Evolutionary conservation across 2,888 invertebrate genomes (phyloP).

Genomic region (Halocaridina rubra): DNA sequence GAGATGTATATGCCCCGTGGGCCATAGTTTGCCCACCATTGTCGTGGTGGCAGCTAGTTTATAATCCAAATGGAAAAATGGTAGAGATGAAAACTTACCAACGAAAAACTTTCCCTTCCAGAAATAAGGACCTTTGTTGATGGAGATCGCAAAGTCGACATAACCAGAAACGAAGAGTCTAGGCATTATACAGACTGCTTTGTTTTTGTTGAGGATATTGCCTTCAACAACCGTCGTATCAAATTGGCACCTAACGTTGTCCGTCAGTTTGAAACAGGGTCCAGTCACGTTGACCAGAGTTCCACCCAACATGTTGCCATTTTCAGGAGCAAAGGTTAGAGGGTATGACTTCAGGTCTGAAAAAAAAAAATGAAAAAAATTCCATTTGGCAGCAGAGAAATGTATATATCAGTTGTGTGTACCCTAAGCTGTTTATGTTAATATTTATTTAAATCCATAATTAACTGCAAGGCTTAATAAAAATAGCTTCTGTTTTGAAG

Average conservation of each 20-base stretch:
- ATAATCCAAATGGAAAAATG: too few relatives aligned
- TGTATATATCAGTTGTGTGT: too few relatives aligned
- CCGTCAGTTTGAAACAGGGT: conserved; percentile 85
- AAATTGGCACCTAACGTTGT: conserved; percentile 79
- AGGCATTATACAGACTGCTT: conserved; percentile 91
- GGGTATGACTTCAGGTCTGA: conserved; percentile 85
- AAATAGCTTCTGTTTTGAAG: too few relatives aligned
- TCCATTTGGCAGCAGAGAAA: too few relatives aligned
- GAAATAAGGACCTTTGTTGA: conserved; percentile 82
- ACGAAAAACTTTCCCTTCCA: conserved; percentile 93
- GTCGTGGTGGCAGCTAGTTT: too few relatives aligned
- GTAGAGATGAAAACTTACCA: too few relatives aligned
- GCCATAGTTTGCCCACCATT: too few relatives aligned
- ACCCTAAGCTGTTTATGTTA: too few relatives aligned
- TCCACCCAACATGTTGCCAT: conserved; percentile 97
- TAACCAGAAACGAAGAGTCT: conserved; percentile 88
- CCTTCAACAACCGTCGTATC: conserved; percentile 66
- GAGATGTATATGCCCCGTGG: too few relatives aligned
- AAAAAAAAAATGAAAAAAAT: too few relatives aligned
- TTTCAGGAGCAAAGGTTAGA: conserved; percentile 90
- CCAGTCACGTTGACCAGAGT: conserved; percentile 96
- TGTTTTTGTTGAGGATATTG: conserved; percentile 71
- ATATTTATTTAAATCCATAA: too few relatives aligned
- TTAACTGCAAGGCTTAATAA: too few relatives aligned
- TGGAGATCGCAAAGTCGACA: conserved; percentile 85